Conservation (phyloP, 2,113 vertebrate species). For the Coregonus clupeaformis region DNA sequence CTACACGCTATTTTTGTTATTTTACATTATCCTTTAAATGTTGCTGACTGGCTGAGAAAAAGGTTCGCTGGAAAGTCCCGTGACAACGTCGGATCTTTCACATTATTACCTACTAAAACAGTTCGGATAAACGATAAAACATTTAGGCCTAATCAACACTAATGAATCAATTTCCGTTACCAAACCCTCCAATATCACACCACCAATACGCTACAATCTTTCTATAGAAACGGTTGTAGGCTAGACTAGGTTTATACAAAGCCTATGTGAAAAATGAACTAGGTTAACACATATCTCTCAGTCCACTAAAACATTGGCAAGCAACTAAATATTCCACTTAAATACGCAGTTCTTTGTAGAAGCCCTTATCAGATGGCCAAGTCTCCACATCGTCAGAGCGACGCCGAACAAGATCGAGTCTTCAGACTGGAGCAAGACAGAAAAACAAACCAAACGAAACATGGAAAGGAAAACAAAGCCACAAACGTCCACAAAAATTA, state of each 20-base stretch:
- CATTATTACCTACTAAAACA: slow-evolving; percentile 6
- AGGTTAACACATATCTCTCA: too few species aligned
- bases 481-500: background rate
- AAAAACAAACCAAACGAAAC: background rate
- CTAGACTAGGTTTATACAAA: background rate
- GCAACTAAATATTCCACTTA: background rate
- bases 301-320: background rate
- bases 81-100: background rate
- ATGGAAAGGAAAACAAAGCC: background rate
- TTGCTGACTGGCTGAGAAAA: slow-evolving; percentile 15
- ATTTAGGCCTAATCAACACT: background rate
- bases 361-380: background rate
- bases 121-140: background rate
- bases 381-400: background rate
- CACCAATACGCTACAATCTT: background rate
- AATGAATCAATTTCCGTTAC: background rate
- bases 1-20: background rate
- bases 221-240: background rate
- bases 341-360: background rate
- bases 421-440: background rate
- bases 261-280: background rate
- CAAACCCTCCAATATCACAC: background rate
- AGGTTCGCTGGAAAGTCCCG: slow-evolving; percentile 38
- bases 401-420: background rate
- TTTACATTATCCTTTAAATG: slow-evolving; percentile 31